Conservation (phyloP, 2,113 vertebrate species). For the Ellobius talpinus region DNA sequence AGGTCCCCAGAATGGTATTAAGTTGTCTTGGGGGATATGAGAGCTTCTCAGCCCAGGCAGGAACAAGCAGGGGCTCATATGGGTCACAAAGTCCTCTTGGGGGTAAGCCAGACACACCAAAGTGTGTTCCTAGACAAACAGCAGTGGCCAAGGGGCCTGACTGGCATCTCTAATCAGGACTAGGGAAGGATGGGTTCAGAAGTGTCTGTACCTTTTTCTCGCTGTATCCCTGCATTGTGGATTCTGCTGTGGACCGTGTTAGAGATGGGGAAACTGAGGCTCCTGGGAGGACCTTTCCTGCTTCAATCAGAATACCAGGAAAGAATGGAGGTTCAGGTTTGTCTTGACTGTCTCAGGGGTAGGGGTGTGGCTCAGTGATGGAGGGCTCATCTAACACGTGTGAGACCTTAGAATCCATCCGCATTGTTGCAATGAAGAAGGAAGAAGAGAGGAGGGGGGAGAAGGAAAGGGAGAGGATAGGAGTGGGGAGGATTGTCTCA, state of each 20-base stretch:
- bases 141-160: rapidly evolving
- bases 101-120: background rate
- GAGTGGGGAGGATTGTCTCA: too few species aligned
- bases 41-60: background rate
- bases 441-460: background rate
- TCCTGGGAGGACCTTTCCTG: rapidly evolving
- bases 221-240: rapidly evolving
- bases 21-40: background rate
- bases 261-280: background rate
- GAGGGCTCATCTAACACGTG: background rate
- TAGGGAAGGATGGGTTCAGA: too few species aligned
- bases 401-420: background rate
- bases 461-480: too few species aligned
- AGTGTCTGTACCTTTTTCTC: rapidly evolving
- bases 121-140: background rate
- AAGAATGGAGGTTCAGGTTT: rapidly evolving
- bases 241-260: background rate
- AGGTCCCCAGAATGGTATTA: background rate
- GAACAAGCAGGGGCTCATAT: rapidly evolving
- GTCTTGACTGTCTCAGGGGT: background rate
- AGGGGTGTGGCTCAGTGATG: background rate
- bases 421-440: background rate
- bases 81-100: rapidly evolving
- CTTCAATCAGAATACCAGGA: background rate
- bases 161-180: background rate